Percentiles rank a stretch among this genome's conserved stretches.
Conservation (phyloP, 2,113 vertebrate genomes). For the Marcusenius ussheri region DNA sequence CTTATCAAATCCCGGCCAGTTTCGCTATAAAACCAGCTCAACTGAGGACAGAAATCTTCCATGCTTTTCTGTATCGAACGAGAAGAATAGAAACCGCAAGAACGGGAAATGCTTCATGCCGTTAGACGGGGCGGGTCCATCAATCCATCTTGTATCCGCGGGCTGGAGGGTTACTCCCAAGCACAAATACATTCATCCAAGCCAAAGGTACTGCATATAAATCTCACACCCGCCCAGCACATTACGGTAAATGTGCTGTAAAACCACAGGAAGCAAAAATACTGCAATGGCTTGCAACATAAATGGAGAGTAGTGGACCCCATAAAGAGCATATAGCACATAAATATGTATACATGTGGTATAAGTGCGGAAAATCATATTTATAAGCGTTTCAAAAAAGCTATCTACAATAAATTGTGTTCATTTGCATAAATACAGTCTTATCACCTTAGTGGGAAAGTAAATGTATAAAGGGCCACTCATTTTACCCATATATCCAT, state of each 20-base stretch:
- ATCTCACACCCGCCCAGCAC: neutral
- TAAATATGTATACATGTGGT: constrained; percentile 15
- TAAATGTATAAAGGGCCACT: constrained; percentile 14
- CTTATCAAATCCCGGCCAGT: neutral
- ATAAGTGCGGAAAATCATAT: constrained; percentile 15
- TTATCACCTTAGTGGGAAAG: constrained; percentile 10
- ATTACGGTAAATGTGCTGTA: constrained; percentile 6
- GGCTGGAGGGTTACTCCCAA: neutral
- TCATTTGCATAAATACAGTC: constrained; percentile 24
- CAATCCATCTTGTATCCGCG: neutral
- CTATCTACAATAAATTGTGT: constrained; percentile 18
- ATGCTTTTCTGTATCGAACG: neutral
- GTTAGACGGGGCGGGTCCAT: neutral
- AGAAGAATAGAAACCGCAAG: neutral
- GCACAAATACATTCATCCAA: neutral
- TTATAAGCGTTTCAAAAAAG: constrained; percentile 26
- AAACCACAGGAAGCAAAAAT: constrained; percentile 10
- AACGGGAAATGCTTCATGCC: neutral
- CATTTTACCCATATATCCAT: neutral
- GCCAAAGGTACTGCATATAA: constrained; percentile 4
- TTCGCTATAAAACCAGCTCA: neutral
- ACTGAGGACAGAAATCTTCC: neutral
- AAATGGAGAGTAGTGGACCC: constrained; percentile 18
- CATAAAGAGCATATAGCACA: constrained; percentile 18
- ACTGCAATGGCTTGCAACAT: constrained; percentile 24